Conservation (phyloP, 2,797 vertebrate species). For the Phrynocephalus vlangalii region DNA sequence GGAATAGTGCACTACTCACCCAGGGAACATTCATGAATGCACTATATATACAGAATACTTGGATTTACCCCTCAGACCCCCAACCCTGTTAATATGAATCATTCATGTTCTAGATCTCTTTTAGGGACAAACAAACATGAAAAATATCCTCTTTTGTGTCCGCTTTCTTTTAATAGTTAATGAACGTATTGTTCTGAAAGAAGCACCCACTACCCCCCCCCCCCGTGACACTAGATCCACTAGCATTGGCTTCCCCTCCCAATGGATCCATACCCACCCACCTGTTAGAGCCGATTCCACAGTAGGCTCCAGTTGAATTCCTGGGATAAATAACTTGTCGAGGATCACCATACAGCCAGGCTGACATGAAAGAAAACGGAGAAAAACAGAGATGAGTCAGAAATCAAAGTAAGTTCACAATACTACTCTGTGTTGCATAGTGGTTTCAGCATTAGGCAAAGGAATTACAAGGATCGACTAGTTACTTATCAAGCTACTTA, state of each 20-base stretch:
- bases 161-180: too few species aligned
- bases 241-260: too few species aligned
- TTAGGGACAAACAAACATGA: too few species aligned
- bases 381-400: background rate
- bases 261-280: constrained; percentile 58
- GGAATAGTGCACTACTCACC: too few species aligned
- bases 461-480: background rate
- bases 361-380: constrained; percentile 64
- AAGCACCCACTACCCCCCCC: background rate
- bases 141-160: too few species aligned
- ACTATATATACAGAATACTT: too few species aligned
- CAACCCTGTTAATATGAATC: too few species aligned
- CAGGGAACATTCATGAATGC: too few species aligned
- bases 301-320: constrained; percentile 90
- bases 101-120: too few species aligned
- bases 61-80: too few species aligned
- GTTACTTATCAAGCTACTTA: too few species aligned
- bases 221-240: background rate
- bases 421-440: background rate
- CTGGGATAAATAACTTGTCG: constrained; percentile 87
- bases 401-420: background rate
- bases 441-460: background rate
- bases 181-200: too few species aligned
- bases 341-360: constrained; percentile 91
- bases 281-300: constrained; percentile 83